Base-by-base conservation (phyloP, 1,140 invertebrate genomes). In the Adelges cooleyi region DNA sequence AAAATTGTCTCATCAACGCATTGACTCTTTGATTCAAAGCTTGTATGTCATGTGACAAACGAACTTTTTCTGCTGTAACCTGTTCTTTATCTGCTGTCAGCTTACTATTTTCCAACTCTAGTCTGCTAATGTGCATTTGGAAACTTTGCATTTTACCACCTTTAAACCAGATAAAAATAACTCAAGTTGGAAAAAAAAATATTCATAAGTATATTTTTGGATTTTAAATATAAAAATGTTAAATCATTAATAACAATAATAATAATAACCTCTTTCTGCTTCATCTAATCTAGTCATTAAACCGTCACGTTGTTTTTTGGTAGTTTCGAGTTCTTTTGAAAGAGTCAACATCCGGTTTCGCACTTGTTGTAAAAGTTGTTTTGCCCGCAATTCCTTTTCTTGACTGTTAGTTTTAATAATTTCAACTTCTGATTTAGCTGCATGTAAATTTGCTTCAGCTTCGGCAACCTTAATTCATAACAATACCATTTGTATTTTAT, bases 1-100 rank as follows among this genome's bases (percentile, higher is more conserved):
- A 85, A 46, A 92, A 71, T 73, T 92, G 89, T 49, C 89, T 81
- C 70, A 91, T 90, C 65, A 92, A 73, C 69, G 88, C 83, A 65
- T 78, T 79, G 0, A 89, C 78, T 71, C 86, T 82, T 72, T 89
- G 85, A 65, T 80, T 77, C 13, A 89, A 72, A 8, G 84, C 77
- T 71, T 92, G 89, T n/a, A 88, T 80, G 71, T 89, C 86, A 44
- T 80, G 75, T n/a, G 77, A 76, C 2, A 84, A 72, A 17, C 82
- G 78, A 33, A 80, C 76, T 59, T 81, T 82, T 67, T 84, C 80
- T 11, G 79, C 78, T 67, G 80, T 81, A 49, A 80, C 78, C 69
- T 87, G 84, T 17, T 82, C 77, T 67, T 86, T 83, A 70, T 92
- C 90, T 36, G 22, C 15, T n/a, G 17, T 38, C 8, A 54, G 17